Base-by-base conservation (phyloP, 2,797 vertebrate genomes). In the Thaleichthys pacificus region DNA sequence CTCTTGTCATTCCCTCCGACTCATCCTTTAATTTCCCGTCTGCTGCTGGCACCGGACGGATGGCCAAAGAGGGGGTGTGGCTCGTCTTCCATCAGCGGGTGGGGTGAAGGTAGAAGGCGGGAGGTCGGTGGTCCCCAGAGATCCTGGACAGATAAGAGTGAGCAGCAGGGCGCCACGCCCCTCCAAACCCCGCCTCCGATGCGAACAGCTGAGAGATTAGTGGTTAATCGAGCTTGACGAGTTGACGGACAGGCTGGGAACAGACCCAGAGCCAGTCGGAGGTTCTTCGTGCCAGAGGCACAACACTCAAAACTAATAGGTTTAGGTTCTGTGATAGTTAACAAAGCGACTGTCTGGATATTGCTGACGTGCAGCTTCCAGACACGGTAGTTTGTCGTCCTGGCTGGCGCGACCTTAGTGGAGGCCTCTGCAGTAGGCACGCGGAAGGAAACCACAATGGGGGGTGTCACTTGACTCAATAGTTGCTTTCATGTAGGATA, bases 171-270 rank as follows among this genome's bases (percentile, higher is more conserved):
- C 86, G 78, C 89, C 87, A 88, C 88, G 87, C 85, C 69, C 56
- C 78, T 91, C 85, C 87, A 86, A 80, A 78, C 78, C 83, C 87
- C 79, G 80, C 85, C 87, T 87, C 78, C 71, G 85, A 87, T 81
- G 82, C 79, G 85, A 87, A 86, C 88, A 85, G 76, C 81, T 83
- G 82, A 86, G 75, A 88, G 86, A 88, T 91, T 88, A 90, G 85
- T 83, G 87, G 86, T 87, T 90, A 84, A 91, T 90, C 85, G 82
- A 85, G 81, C 84, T 81, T 8, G 84, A 73, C 73, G 80, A 82
- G 73, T 82, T 86, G 83, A 87, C 70, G 83, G 86, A 83, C 86
- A 69, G 72, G 82, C 28, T 8, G 80, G 75, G 75, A 78, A 76
- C 78, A 70, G 75, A 81, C 88, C 85, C 24, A 51, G 3, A 87